Percentiles rank a stretch among this genome's conserved stretches.
Conservation (phyloP, 2,113 vertebrate genomes). For the Mus pahari region DNA sequence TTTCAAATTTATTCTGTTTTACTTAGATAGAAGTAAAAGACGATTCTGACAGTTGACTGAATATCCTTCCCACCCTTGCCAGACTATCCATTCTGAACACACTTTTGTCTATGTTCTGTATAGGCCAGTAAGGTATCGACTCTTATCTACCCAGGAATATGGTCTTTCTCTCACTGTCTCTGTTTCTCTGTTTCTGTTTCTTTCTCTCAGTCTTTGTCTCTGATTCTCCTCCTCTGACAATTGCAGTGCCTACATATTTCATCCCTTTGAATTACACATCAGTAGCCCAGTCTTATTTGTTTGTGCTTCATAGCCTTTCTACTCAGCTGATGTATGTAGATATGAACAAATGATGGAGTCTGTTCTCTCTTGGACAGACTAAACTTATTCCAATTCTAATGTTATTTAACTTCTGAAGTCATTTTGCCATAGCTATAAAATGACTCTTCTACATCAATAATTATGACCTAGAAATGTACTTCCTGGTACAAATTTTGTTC, state of each 20-base stretch:
- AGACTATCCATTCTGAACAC: neutral
- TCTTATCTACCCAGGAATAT: neutral
- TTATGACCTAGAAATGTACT: slow-evolving; percentile 5
- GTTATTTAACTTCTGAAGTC: neutral
- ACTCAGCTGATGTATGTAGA: neutral
- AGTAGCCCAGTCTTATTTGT: neutral
- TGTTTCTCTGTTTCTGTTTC: neutral
- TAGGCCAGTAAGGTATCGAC: neutral
- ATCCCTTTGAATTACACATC: neutral
- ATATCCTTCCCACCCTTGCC: neutral
- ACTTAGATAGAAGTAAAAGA: neutral
- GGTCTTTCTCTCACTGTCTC: neutral
- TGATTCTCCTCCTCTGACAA: neutral
- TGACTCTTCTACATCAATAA: neutral
- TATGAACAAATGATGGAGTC: neutral
- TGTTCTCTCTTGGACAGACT: neutral
- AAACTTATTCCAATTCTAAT: slow-evolving; percentile 3
- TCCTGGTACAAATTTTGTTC: slow-evolving; percentile 32
- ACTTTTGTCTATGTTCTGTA: neutral
- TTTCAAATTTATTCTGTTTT: slow-evolving; percentile 8
- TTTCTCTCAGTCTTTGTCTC: neutral
- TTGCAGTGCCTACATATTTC: neutral
- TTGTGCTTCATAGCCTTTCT: neutral
- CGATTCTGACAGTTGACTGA: neutral
- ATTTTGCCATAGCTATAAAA: slow-evolving; percentile 32